Base-by-base conservation (phyloP, 2,797 vertebrate species). In the Acanthiza pusilla region DNA sequence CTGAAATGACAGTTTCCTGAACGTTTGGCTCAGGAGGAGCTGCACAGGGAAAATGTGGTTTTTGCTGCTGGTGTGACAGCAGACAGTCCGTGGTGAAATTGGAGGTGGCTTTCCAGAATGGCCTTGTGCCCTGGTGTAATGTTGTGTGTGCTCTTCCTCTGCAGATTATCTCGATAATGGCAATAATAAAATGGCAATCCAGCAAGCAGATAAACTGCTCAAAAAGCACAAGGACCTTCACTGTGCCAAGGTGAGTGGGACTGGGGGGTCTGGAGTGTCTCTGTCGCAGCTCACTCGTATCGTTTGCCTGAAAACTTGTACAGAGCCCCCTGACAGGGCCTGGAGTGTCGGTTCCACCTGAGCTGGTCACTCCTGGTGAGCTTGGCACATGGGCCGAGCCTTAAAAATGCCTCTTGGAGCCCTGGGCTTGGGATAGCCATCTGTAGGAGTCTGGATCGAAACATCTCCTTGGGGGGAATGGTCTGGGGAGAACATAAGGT, bases 101-200 rank as follows among this genome's bases (percentile, higher is more conserved):
- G 27, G 53, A 51, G 45, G 9, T 53, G 36, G 48, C 30, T 45
- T 50, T 78, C 80, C 57, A 42, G 51, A 45, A 54, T 40, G 61
- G 45, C 27, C 45, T 51, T 13, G 26, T 75, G 30, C 38, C 36
- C 16, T 84, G 54, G 23, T 68, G 7, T 96, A 76, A 96, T 32
- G 4, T 13, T 89, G 1, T 68, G 2, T 85, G 2, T 91, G 66
- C 91, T 91, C 21, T 97, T 66, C 95, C 95, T 86, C 79, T 26
- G 16, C 97, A 99, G 99, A 99, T 98, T 99, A 99, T 96, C 99
- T 99, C 29, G 99, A 99, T 96, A 99, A 99, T 99, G 99, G 99
- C 97, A 99, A 99, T 98, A 99, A 99, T 97, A 99, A 99, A 97
- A 99, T 99, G 99, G 99, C 99, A 48, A 99, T 99, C 97, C 99